Conservation (phyloP, 2,888 invertebrate genomes). For the Pherbina coryleti region DNA sequence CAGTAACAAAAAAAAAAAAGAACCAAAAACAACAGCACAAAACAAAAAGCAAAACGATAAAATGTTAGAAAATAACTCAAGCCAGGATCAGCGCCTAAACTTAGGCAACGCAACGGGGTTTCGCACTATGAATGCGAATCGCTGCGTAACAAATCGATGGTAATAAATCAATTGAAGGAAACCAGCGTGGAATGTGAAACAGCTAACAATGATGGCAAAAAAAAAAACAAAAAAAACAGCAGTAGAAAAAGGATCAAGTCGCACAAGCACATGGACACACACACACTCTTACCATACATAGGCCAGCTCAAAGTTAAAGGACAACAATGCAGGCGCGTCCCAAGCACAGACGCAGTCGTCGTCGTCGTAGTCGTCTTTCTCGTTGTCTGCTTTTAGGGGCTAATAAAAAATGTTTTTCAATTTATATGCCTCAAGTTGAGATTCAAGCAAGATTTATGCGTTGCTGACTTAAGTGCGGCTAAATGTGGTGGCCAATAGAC, state of each 20-base stretch:
- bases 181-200: background rate
- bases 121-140: slow-evolving; percentile 10
- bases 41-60: slow-evolving; percentile 8
- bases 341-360: background rate
- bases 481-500: background rate
- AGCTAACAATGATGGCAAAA: no score
- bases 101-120: background rate
- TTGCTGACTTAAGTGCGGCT: background rate
- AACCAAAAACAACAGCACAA: no score
- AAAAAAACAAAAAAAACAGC: background rate
- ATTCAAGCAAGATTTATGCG: slow-evolving; percentile 28
- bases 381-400: slow-evolving; percentile 8
- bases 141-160: slow-evolving; percentile 26
- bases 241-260: background rate
- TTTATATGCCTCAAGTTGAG: slow-evolving; percentile 27
- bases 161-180: slow-evolving; percentile 28
- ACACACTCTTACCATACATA: background rate
- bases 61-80: background rate
- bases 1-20: background rate
- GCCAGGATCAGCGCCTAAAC: slow-evolving; percentile 7
- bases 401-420: slow-evolving; percentile 31
- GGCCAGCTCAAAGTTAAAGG: background rate
- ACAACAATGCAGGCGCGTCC: background rate
- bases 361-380: background rate
- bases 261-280: no score